These are phyloP conservation scores for Ianthella basta DNA, from an alignment of 37 sponge, comb jelly and placozoan species.

Conservation along the genomic window DNA sequence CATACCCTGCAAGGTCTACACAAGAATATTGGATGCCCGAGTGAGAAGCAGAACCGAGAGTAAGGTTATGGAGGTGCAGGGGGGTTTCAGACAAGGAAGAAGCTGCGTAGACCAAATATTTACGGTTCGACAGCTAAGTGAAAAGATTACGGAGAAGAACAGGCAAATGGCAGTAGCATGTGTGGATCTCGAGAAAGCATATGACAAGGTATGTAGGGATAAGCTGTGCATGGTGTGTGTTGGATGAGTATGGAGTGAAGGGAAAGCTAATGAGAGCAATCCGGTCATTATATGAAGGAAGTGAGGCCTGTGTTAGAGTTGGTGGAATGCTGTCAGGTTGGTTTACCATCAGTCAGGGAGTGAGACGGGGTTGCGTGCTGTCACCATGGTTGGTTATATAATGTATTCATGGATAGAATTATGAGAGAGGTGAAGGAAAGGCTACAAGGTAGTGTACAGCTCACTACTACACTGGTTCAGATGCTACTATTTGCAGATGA, in stretches of 20 bases:
- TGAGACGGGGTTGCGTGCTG: not conserved
- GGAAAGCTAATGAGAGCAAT: not conserved
- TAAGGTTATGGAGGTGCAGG: conserved; percentile 24
- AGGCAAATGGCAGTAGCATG: conserved; percentile 35
- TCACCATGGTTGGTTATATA: conserved; percentile 5
- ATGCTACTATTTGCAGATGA: conserved; percentile 10
- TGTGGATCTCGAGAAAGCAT: no score
- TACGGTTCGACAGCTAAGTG: not conserved
- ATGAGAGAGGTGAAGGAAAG: conserved; percentile 17
- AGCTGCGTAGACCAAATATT: not conserved
- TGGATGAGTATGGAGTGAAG: not conserved
- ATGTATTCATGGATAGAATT: conserved; percentile 15
- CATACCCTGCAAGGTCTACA: conserved; percentile 8
- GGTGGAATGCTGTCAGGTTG: not conserved
- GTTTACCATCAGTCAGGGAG: not conserved
- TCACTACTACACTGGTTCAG: not conserved
- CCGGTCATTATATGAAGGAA: not conserved
- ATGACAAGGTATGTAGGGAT: not conserved
- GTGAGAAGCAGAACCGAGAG: not conserved
- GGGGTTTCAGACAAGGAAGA: conserved; percentile 9
- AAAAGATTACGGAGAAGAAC: conserved; percentile 27
- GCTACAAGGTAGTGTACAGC: conserved; percentile 6
- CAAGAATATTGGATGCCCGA: conserved; percentile 6
- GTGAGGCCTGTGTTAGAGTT: not conserved
- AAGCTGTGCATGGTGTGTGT: not conserved